A percentile compares a stretch with the other conserved stretches of the same genome.
Conservation (phyloP, 1,140 invertebrate genomes). For the Rhagoletis zephyria region DNA sequence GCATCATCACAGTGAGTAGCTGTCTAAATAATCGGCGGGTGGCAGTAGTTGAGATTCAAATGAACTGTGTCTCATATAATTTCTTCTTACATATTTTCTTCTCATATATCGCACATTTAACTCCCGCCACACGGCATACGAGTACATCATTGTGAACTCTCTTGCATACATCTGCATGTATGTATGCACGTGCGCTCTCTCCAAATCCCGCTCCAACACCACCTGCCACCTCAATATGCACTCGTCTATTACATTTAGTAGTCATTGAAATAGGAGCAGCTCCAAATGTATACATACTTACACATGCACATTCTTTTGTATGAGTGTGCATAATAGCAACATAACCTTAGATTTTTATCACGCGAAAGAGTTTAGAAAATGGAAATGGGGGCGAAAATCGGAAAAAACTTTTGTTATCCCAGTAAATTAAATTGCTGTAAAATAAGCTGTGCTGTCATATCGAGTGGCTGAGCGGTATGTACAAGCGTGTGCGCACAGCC, state of each 20-base stretch:
- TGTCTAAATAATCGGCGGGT: conserved; percentile 21
- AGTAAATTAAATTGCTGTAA: conserved; percentile 52
- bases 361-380: conserved; percentile 49
- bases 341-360: conserved; percentile 47
- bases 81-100: not conserved
- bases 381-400: not conserved
- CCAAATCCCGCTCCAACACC: not conserved
- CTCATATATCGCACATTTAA: conserved; percentile 13
- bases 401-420: conserved; percentile 45
- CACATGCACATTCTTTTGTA: not conserved
- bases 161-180: not conserved
- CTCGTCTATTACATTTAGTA: not conserved
- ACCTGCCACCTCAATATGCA: not conserved
- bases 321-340: not conserved
- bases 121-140: not conserved
- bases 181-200: not conserved
- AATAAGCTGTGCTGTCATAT: conserved; percentile 45
- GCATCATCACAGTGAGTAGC: not conserved
- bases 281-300: not conserved
- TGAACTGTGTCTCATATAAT: conserved; percentile 22
- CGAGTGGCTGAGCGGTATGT: not conserved
- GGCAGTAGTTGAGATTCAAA: conserved; percentile 25
- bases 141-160: not conserved
- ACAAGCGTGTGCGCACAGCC: not conserved
- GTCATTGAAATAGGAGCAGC: not conserved